Evolutionary conservation across 2,797 vertebrate species (phyloP).

Genomic region (Pristis pectinata): DNA sequence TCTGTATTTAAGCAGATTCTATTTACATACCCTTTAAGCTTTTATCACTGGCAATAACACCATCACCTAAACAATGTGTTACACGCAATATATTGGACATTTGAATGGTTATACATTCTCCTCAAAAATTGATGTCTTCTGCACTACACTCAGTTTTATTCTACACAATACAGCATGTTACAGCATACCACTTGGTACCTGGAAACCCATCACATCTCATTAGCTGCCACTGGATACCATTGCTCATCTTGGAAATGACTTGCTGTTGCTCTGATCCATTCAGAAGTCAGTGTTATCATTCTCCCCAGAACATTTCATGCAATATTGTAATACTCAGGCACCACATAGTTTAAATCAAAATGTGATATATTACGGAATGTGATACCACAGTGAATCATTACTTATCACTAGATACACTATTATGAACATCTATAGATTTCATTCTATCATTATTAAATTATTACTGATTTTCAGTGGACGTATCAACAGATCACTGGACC

Average conservation of each 20-base stretch:
- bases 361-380: background rate
- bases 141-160: background rate
- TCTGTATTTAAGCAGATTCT: background rate
- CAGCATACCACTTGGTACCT: background rate
- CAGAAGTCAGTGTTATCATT: background rate
- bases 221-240: background rate
- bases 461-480: no score
- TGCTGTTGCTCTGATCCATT: background rate
- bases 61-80: background rate
- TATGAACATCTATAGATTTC: background rate
- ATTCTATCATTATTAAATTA: background rate
- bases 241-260: background rate
- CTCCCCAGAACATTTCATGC: background rate
- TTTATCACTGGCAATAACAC: background rate
- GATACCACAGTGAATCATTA: background rate
- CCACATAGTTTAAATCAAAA: background rate
- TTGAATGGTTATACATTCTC: background rate
- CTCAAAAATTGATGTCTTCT: background rate
- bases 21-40: background rate
- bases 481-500: no score
- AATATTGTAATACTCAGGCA: background rate
- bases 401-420: background rate
- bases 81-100: background rate
- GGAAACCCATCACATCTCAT: background rate
- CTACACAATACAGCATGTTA: background rate